These are phyloP conservation scores for Gracilinanus agilis DNA, from an alignment of 2,113 vertebrate species.

Conservation along the genomic window DNA sequence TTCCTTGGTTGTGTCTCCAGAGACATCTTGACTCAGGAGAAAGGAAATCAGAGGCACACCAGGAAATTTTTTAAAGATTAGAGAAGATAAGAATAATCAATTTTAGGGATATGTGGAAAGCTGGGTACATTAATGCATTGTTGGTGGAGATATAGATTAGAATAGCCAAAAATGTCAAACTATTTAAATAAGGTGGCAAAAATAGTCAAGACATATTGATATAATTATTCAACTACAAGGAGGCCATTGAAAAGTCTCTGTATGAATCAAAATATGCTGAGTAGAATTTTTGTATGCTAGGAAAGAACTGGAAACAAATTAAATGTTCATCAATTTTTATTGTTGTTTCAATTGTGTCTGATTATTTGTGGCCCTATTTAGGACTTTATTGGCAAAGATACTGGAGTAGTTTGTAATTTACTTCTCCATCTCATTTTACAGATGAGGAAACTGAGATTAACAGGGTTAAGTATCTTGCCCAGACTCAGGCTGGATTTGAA, in stretches of 20 bases:
- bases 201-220: not conserved
- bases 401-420: too few relatives aligned
- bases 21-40: not conserved
- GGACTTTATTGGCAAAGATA: too few relatives aligned
- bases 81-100: not conserved
- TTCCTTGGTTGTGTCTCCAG: not conserved
- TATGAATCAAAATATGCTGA: too few relatives aligned
- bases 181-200: not conserved
- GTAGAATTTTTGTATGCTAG: too few relatives aligned
- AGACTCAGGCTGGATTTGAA: too few relatives aligned
- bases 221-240: not conserved
- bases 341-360: too few relatives aligned
- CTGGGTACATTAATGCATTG: not conserved
- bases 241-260: not conserved
- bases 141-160: not conserved
- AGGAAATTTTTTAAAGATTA: not conserved
- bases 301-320: too few relatives aligned
- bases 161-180: not conserved
- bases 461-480: too few relatives aligned
- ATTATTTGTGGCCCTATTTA: too few relatives aligned
- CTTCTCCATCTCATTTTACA: too few relatives aligned
- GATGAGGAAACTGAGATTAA: too few relatives aligned
- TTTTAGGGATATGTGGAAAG: not conserved
- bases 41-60: not conserved
- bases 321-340: too few relatives aligned